Evolutionary conservation across 2,888 invertebrate genomes (phyloP).

Genomic region (Lordiphosa fenestrarum): DNA sequence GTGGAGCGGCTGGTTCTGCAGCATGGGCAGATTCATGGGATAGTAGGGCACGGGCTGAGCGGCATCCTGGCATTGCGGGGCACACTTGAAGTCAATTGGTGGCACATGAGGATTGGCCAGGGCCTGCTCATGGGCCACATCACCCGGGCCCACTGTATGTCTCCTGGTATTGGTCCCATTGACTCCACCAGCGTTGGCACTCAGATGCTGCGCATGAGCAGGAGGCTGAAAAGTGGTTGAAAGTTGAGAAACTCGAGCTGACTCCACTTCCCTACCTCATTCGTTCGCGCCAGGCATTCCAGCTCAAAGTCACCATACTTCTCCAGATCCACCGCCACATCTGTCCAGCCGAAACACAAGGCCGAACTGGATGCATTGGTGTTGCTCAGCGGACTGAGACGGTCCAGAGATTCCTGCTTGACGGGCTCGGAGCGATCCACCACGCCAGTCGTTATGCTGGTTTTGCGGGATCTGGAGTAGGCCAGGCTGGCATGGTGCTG

Average conservation of each 20-base stretch:
- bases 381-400: constrained; percentile 79
- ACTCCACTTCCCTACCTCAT: constrained; percentile 60
- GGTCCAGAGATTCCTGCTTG: constrained; percentile 79
- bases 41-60: constrained; percentile 83
- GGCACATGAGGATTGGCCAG: constrained; percentile 80
- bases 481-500: constrained; percentile 79
- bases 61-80: constrained; percentile 62
- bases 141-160: constrained; percentile 96
- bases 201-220: constrained; percentile 71
- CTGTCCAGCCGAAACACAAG: constrained; percentile 75
- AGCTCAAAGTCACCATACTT: constrained; percentile 79
- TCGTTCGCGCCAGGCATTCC: constrained; percentile 75
- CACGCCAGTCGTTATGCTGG: constrained; percentile 84
- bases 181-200: constrained; percentile 52
- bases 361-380: constrained; percentile 66
- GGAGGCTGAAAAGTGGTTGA: constrained; percentile 32
- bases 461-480: constrained; percentile 82
- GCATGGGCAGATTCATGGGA: constrained; percentile 90
- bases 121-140: constrained; percentile 92
- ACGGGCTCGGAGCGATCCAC: constrained; percentile 82
- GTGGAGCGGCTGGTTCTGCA: constrained; percentile 90
- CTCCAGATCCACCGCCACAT: constrained; percentile 78
- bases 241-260: not conserved
- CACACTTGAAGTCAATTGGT: constrained; percentile 79
- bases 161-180: constrained; percentile 85